These are phyloP conservation scores for Drosophila willistoni DNA, from an alignment of 1,140 invertebrate species.

Conservation along the genomic window DNA sequence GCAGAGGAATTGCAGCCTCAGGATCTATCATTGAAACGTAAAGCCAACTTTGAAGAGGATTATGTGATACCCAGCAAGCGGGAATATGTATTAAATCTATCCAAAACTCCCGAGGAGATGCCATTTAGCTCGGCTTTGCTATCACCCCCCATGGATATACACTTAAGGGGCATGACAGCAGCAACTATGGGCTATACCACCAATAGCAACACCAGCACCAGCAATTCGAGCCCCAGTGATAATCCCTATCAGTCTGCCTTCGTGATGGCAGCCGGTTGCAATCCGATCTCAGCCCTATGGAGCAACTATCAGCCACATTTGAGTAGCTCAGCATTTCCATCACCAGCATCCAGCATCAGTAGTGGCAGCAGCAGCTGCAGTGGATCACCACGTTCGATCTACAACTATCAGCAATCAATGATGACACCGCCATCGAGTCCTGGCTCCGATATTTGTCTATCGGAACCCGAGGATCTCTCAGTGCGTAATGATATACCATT, in stretches of 20 bases:
- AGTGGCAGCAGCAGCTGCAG: constrained; percentile 59
- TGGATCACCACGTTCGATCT: constrained; percentile 67
- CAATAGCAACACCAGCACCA: not conserved
- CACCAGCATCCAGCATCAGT: constrained; percentile 50
- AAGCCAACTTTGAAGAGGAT: constrained; percentile 42
- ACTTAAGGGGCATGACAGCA: constrained; percentile 69
- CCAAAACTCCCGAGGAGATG: constrained; percentile 59
- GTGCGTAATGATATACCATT: constrained; percentile 78
- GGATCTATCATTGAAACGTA: constrained; percentile 84
- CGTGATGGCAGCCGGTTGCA: constrained; percentile 76
- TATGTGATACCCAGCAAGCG: constrained; percentile 67
- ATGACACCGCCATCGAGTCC: constrained; percentile 82
- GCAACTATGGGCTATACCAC: constrained; percentile 69
- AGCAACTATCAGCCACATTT: constrained; percentile 72
- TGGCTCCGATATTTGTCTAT: constrained; percentile 61
- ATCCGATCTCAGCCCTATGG: constrained; percentile 76
- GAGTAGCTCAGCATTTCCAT: constrained; percentile 58
- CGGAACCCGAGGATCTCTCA: constrained; percentile 80
- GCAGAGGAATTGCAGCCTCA: constrained; percentile 85
- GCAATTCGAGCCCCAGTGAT: not conserved
- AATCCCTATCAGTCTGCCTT: constrained; percentile 77
- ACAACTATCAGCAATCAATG: constrained; percentile 67
- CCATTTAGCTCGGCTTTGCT: constrained; percentile 52
- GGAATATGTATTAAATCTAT: constrained; percentile 76
- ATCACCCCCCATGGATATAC: constrained; percentile 68